These are phyloP conservation scores for Rhagium mordax DNA, from an alignment of 2,888 invertebrate species.

Conservation along the genomic window DNA sequence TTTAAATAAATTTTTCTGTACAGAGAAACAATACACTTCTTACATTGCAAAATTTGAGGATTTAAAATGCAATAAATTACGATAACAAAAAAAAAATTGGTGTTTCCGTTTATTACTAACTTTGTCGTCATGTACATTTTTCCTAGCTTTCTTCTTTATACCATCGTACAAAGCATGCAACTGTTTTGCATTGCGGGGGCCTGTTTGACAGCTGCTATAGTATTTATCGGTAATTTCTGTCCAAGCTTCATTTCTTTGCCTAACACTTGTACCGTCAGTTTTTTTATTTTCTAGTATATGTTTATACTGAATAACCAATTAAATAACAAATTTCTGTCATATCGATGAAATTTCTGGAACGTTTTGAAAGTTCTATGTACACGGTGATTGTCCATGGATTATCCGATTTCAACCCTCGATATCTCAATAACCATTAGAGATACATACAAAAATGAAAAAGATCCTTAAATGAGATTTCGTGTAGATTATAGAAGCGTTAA, in stretches of 20 bases:
- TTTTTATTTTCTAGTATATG: not conserved
- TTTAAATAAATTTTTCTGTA: not conserved
- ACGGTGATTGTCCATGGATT: no score
- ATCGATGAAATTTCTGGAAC: not conserved
- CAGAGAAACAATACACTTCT: not conserved
- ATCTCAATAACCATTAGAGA: no score
- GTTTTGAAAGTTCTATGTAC: no score
- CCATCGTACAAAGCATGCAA: not conserved
- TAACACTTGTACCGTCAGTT: not conserved
- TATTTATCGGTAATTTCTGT: not conserved
- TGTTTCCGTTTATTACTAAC: not conserved
- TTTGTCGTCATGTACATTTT: not conserved
- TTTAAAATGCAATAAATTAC: not conserved
- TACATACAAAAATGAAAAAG: no score
- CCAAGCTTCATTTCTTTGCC: not conserved
- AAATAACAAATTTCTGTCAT: not conserved
- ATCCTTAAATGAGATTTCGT: no score
- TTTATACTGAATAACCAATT: not conserved
- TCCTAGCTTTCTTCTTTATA: not conserved
- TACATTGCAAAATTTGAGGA: not conserved
- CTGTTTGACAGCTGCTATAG: not conserved
- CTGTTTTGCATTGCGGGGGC: not conserved
- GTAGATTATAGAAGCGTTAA: no score
- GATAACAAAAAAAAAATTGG: no score
- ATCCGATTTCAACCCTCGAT: no score